Evolutionary conservation across 1,140 invertebrate genomes (phyloP), one percentile per base, ranked within the genome.

Genomic region (Drosophila nasuta): DNA sequence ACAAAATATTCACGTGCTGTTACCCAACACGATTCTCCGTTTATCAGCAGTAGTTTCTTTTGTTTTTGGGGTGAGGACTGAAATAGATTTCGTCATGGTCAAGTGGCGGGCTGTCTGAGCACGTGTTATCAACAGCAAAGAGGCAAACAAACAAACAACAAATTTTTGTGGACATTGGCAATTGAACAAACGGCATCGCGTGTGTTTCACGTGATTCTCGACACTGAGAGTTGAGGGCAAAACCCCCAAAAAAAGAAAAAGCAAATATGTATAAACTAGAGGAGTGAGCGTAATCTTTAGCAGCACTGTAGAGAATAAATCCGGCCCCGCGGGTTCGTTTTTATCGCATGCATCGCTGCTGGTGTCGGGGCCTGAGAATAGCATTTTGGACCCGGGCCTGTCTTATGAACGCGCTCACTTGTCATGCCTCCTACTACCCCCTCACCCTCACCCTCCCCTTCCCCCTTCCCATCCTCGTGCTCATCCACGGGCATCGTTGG

Each of bases 151-250:
- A 41, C 7, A 25, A 10, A n/a, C 59, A 49, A 11, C 30, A 46
- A 8, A 25, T 25, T 25, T 4, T 4, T 25, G 15, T 25, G 20
- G 20, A 25, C 20, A 25, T 25, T 25, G 20, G 20, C 20, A 25
- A 25, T 25, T 25, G 20, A 25, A 25, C 20, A 25, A 25, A 25
- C 20, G 3, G 52, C 62, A 54, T 77, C 77, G 77, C 64, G 77
- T 79, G 77, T 48, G 52, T 43, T 79, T 79, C 69, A 79, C 77
- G 77, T 79, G 74, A 77, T 79, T 43, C 52, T 7, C 33, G 8
- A 41, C 8, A 13, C 28, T 11, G 20, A 17, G 30, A n/a, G 15
- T 8, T 48, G 13, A 48, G 15, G 17, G 6, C 8, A 28, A 49
- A 49, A 2, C 28, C 51, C 35, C 41, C 15, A 51, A 45, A 56